Evolutionary conservation across 1,140 invertebrate species (phyloP).

Genomic region (Agrypnia vestita): DNA sequence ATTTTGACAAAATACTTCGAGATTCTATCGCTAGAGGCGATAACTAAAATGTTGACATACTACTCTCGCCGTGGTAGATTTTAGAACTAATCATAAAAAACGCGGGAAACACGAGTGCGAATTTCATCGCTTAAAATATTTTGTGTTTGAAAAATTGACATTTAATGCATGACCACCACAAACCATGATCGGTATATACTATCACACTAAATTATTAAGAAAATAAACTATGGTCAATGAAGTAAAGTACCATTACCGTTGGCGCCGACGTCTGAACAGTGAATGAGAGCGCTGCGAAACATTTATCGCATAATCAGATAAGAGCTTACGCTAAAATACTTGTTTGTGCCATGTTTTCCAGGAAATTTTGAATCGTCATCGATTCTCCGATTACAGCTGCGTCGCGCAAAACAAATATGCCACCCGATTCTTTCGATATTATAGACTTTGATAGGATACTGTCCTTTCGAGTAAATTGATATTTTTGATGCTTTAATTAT

Average conservation of each 20-base stretch:
- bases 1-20: constrained; percentile 50
- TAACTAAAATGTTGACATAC: constrained; percentile 17
- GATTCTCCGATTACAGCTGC: constrained; percentile 42
- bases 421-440: too few relatives aligned
- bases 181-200: too few relatives aligned
- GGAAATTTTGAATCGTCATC: constrained; percentile 45
- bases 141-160: neutral
- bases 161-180: neutral
- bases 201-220: too few relatives aligned
- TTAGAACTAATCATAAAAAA: constrained; percentile 15
- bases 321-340: constrained; percentile 40
- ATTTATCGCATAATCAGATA: constrained; percentile 36
- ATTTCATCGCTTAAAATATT: neutral
- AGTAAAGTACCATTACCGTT: constrained; percentile 18
- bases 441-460: too few relatives aligned
- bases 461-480: too few relatives aligned
- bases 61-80: constrained; percentile 29
- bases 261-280: constrained; percentile 12
- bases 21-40: constrained; percentile 52
- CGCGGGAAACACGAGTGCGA: neutral
- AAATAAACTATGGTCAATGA: neutral
- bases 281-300: constrained; percentile 19
- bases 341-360: constrained; percentile 44
- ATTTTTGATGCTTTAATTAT: too few relatives aligned
- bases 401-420: constrained; percentile 25